Base-by-base conservation (phyloP, 2,113 vertebrate genomes). In the Morone saxatilis region DNA sequence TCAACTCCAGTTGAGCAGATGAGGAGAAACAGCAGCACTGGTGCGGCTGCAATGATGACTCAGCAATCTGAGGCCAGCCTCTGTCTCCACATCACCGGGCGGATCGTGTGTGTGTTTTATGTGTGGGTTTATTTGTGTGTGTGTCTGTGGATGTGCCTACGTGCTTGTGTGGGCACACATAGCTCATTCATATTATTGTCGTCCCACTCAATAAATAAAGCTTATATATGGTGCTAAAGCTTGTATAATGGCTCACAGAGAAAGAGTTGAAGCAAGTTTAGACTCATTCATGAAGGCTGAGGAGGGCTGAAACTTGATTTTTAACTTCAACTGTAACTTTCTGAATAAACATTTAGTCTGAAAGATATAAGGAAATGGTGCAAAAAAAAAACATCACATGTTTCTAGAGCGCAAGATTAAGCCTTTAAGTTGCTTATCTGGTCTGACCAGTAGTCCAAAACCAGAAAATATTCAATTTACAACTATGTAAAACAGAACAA, bases 21-120 rank as follows among this genome's bases (percentile, higher is more conserved):
- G 84, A 89, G 81, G 79, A 89, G 82, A 76, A 84, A 86, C 81
- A 25, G 84, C 86, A 85, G 85, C 68, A 20, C 71, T 81, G 76
- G 70, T 80, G 80, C 20, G 76, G 76, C 84, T 84, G 88, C 86
- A 91, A 57, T 36, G 80, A 91, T 94, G 92, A 93, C 89, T 94
- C 93, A 92, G 93, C 93, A 85, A 79, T 91, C 81, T 80, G 87
- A 78, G 75, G 85, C 56, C 82, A 66, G 71, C 74, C 78, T 78
- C 80, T 73, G 76, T 90, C 80, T 90, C 83, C 69, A 79, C 85
- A 68, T 78, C 79, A 61, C 70, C 19, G 38, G 31, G 41, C 65
- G 51, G 68, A 16, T n/a, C n/a, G 17, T 59, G 47, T 43, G 48
- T 76, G 38, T 80, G 22, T 54, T 2, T 25, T 22, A 8, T 54